These are phyloP conservation scores for Maniola jurtina DNA, from an alignment of 1,140 invertebrate genomes.

Conservation along the genomic window DNA sequence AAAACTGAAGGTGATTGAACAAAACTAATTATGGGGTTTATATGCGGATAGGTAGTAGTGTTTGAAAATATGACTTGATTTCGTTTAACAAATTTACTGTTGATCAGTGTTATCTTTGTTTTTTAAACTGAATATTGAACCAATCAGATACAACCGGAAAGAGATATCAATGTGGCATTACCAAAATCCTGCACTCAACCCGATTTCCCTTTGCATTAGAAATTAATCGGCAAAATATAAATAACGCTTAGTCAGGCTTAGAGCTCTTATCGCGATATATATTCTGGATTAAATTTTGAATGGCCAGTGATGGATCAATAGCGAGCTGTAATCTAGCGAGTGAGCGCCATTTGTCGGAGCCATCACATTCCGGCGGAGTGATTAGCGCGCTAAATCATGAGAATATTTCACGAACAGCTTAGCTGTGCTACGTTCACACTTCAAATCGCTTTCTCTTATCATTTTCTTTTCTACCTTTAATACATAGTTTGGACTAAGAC, in stretches of 20 bases:
- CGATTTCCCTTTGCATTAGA: slow-evolving; percentile 17
- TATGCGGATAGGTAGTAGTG: too few relatives aligned
- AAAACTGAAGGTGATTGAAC: too few relatives aligned
- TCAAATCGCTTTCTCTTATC: background rate
- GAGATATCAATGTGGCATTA: too few relatives aligned
- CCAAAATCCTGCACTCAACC: background rate
- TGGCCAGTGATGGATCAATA: slow-evolving; percentile 14
- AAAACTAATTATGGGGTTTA: too few relatives aligned
- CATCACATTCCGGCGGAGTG: slow-evolving; percentile 40
- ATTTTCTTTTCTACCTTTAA: too few relatives aligned
- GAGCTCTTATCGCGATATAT: slow-evolving; percentile 20
- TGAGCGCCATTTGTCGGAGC: slow-evolving; percentile 38
- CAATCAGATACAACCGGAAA: too few relatives aligned
- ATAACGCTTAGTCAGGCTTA: slow-evolving; percentile 24
- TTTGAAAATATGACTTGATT: too few relatives aligned
- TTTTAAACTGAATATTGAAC: too few relatives aligned
- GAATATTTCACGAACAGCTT: slow-evolving; percentile 41
- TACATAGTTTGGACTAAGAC: too few relatives aligned
- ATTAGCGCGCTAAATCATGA: slow-evolving; percentile 48
- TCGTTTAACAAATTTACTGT: too few relatives aligned
- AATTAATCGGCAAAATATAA: slow-evolving; percentile 14
- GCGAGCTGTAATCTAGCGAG: slow-evolving; percentile 34
- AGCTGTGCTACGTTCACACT: slow-evolving; percentile 25
- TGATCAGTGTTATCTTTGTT: too few relatives aligned
- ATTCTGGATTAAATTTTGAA: slow-evolving; percentile 35